Conservation (phyloP, 2,888 invertebrate species). For the Tridacna gigas region DNA sequence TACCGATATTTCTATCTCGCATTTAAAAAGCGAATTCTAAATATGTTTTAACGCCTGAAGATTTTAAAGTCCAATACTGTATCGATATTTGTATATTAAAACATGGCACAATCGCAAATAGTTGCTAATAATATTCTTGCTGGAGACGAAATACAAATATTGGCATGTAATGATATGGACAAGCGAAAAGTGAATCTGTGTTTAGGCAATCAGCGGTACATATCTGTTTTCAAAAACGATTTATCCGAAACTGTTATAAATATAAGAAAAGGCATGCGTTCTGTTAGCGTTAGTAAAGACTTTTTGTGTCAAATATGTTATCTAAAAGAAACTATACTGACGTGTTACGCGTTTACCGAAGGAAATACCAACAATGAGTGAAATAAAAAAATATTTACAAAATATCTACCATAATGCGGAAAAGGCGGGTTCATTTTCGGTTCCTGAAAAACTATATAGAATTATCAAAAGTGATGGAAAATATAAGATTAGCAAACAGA, state of each 20-base stretch:
- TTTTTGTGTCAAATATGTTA: neutral
- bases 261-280: neutral
- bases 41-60: too few relatives aligned
- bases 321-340: neutral
- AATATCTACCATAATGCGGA: neutral
- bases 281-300: neutral
- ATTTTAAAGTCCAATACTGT: too few relatives aligned
- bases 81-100: too few relatives aligned
- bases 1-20: too few relatives aligned
- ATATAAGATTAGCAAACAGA: neutral
- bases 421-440: neutral
- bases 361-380: neutral
- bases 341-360: constrained; percentile 5
- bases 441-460: neutral
- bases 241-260: neutral
- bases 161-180: too few relatives aligned
- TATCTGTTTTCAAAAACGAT: too few relatives aligned
- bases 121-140: too few relatives aligned
- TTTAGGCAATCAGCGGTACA: neutral
- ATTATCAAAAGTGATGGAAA: neutral
- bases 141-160: too few relatives aligned
- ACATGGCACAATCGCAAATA: too few relatives aligned
- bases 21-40: too few relatives aligned
- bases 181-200: too few relatives aligned
- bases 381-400: neutral